Base-by-base conservation (phyloP, 2,888 invertebrate species). In the Tetragnatha montana region DNA sequence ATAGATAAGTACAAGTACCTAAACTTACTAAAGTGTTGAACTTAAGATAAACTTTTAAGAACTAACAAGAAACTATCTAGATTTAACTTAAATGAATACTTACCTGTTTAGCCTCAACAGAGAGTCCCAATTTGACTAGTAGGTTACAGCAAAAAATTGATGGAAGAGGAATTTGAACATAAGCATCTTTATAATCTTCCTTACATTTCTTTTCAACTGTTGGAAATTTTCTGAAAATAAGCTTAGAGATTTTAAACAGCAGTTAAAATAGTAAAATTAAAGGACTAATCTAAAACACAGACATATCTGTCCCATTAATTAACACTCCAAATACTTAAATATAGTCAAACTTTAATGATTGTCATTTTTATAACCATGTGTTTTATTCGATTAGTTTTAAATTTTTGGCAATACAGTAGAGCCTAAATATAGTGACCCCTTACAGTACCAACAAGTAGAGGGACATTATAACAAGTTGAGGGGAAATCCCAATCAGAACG, bases 171-270 rank as follows among this genome's bases (percentile, higher is more conserved):
- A 88, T n/a, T 8, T 68, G 71, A 7, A 74, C 73, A 80, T 84
- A 88, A 22, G 68, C 60, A 21, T 35, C 78, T 10, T 50, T 75
- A 74, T 84, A 73, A 35, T 60, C 35, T 14, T 8, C 17, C 68
- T 84, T 74, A n/a, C 83, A 88, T 74, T 69, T 79, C 12, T 84
- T 88, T 69, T 88, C 88, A 69, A 88, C 80, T 74, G 88, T 88
- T 73, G 88, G 83, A 50, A 88, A 88, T 49, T 51, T 70, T 49
- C 88, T 88, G n/a, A 17, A 83, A 75, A 8, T 19, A 19, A 73
- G 14, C 0, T 35, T 35, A 35, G 49, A 47, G 0, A 0, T 14
- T 75, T n/a, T 35, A 82, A 17, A 8, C 74, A 75, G 4, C 14
- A 50, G 6, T 10, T 35, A 1, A 75, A 49, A 6, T n/a, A 76